phyloP scores from a whole-genome alignment of 2,888 invertebrate genomes.

The Chrysolina oricalcia region DNA sequence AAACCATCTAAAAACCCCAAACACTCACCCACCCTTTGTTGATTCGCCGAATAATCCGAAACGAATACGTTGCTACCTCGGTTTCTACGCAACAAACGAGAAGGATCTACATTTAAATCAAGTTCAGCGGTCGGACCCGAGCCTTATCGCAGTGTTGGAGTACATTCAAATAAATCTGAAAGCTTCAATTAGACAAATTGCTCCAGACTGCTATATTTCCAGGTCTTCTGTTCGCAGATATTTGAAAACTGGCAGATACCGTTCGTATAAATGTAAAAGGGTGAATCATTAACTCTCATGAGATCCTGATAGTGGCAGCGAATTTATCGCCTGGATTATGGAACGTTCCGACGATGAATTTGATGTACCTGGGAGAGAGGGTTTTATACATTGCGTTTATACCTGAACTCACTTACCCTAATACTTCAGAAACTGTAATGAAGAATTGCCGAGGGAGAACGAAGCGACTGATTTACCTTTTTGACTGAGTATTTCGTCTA shows the following conservation, averaged over 20 bases:
- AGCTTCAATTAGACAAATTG: conserved; percentile 23
- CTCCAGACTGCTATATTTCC: conserved; percentile 17
- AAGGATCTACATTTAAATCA: conserved; percentile 8
- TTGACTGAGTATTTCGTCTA: too few relatives aligned
- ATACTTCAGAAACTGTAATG: neutral
- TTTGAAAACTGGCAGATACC: conserved; percentile 21
- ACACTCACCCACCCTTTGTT: neutral
- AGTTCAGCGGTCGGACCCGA: conserved; percentile 14
- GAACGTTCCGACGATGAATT: conserved; percentile 1
- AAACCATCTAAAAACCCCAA: neutral
- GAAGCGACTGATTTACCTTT: neutral
- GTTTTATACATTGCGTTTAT: neutral
- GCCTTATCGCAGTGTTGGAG: conserved; percentile 6
- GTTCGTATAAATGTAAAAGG: conserved; percentile 11
- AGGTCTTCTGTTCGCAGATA: neutral
- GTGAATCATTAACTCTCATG: conserved; percentile 21
- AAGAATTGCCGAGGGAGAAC: neutral
- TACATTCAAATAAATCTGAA: conserved; percentile 16
- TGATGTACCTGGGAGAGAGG: conserved; percentile 4
- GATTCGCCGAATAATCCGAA: neutral
- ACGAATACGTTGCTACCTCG: neutral
- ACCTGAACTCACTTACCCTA: neutral
- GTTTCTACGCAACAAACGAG: neutral
- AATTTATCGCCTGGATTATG: conserved; percentile 10
- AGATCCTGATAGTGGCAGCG: conserved; percentile 13